phyloP scores from a whole-genome alignment of 2,113 vertebrate genomes.

The Melanerpes formicivorus region DNA sequence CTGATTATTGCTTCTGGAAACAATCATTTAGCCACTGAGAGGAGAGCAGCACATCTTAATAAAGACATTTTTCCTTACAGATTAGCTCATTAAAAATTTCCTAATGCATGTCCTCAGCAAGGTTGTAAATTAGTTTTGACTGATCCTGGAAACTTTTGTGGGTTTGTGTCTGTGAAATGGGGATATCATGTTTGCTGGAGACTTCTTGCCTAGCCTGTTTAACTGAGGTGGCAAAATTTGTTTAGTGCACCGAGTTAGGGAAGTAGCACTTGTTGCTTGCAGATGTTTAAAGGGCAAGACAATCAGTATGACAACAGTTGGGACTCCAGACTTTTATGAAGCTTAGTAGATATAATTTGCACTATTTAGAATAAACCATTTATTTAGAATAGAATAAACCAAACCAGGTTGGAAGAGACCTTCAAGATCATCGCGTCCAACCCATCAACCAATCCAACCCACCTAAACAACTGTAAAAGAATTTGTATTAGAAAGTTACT shows the following conservation, averaged over 20 bases:
- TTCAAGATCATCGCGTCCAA: too few species aligned
- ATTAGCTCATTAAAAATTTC: slow-evolving; percentile 44
- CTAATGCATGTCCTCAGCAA: background rate
- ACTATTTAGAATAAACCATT: too few species aligned
- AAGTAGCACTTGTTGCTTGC: background rate
- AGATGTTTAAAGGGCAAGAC: background rate
- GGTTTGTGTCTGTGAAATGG: background rate
- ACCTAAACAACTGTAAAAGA: background rate
- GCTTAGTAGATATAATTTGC: background rate
- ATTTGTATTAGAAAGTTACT: background rate
- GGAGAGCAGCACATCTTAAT: slow-evolving; percentile 57
- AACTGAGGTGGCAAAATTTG: background rate
- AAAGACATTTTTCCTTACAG: slow-evolving; percentile 52
- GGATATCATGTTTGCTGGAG: background rate
- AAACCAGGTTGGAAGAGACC: too few species aligned
- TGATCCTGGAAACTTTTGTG: background rate
- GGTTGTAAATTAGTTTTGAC: background rate
- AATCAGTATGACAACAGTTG: too few species aligned
- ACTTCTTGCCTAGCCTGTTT: background rate
- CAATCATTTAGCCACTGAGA: slow-evolving; percentile 59
- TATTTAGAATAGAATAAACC: too few species aligned
- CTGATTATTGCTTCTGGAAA: slow-evolving; percentile 72
- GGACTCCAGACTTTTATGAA: background rate
- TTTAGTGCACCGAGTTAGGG: background rate
- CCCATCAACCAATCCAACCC: too few species aligned